Conservation (phyloP, 2,888 invertebrate species). For the Alloscopus bannaensis region DNA sequence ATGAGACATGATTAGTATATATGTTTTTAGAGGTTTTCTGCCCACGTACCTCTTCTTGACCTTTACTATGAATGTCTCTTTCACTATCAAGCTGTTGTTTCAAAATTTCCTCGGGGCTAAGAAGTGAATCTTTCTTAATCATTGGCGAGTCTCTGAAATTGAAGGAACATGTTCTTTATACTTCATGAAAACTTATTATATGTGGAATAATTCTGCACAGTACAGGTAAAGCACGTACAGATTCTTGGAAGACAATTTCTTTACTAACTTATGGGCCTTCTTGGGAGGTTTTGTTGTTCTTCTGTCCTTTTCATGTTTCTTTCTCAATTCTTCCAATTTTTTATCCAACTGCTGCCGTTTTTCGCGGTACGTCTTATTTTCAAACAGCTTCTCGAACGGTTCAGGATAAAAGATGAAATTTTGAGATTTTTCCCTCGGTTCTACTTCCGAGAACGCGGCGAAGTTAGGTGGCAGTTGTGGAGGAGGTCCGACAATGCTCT, state of each 20-base stretch:
- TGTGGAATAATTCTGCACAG: background rate
- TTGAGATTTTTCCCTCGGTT: slow-evolving; percentile 66
- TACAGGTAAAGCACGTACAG: slow-evolving; percentile 79
- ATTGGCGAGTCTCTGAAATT: slow-evolving; percentile 64
- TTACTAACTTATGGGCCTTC: slow-evolving; percentile 83
- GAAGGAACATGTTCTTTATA: background rate
- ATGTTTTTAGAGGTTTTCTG: too few relatives aligned
- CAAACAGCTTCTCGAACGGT: slow-evolving; percentile 86
- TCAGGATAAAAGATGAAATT: slow-evolving; percentile 84
- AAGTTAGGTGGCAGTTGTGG: slow-evolving; percentile 65
- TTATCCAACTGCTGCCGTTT: slow-evolving; percentile 90
- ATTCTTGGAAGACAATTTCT: slow-evolving; percentile 86
- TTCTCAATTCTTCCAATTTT: slow-evolving; percentile 87
- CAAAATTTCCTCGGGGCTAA: slow-evolving; percentile 68
- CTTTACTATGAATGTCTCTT: slow-evolving; percentile 87
- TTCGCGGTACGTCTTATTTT: slow-evolving; percentile 88
- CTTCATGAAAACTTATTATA: background rate
- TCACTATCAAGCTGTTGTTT: slow-evolving; percentile 83
- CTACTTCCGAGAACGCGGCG: slow-evolving; percentile 57
- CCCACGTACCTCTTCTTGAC: slow-evolving; percentile 83
- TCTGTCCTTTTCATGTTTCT: slow-evolving; percentile 85
- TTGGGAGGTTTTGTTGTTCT: slow-evolving; percentile 67
- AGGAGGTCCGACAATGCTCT: slow-evolving; percentile 63
- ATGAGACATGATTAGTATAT: background rate
- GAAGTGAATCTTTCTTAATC: slow-evolving; percentile 66